Evolutionary conservation across 2,113 vertebrate genomes (phyloP).

Genomic region (Petaurus breviceps): DNA sequence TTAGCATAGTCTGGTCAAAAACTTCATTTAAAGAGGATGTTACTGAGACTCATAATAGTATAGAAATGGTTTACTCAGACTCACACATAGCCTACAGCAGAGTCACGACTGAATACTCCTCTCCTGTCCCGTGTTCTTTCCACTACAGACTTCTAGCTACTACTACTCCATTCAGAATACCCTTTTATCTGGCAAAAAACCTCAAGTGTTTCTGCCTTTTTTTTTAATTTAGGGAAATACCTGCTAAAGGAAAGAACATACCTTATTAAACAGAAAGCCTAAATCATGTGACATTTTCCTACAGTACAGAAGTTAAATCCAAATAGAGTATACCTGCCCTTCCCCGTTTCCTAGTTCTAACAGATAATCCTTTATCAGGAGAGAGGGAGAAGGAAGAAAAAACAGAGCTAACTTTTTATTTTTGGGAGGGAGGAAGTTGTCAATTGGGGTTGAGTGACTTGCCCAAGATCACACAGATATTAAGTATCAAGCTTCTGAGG

Average conservation of each 20-base stretch:
- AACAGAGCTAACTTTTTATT: neutral
- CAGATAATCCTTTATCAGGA: neutral
- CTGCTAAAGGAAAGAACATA: conserved; percentile 5
- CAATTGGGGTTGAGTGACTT: too few relatives aligned
- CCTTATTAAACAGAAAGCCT: neutral
- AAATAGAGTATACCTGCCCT: neutral
- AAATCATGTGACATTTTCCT: neutral
- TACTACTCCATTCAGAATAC: neutral
- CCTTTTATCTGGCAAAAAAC: neutral
- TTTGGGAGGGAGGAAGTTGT: too few relatives aligned
- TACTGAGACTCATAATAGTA: neutral
- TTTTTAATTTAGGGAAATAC: neutral
- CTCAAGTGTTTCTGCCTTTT: neutral
- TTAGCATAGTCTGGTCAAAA: neutral
- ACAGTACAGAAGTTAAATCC: conserved; percentile 46
- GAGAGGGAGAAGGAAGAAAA: neutral
- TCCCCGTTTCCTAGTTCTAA: neutral
- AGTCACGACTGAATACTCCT: neutral
- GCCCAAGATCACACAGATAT: too few relatives aligned
- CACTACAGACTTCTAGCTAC: neutral
- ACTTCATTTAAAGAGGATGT: neutral
- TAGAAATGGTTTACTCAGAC: too few relatives aligned
- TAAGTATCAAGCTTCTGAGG: too few relatives aligned
- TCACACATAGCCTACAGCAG: neutral
- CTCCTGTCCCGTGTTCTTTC: neutral